Evolutionary conservation across 2,888 invertebrate genomes (phyloP), one percentile per base, ranked within the genome.

Genomic region (Phortica magna): DNA sequence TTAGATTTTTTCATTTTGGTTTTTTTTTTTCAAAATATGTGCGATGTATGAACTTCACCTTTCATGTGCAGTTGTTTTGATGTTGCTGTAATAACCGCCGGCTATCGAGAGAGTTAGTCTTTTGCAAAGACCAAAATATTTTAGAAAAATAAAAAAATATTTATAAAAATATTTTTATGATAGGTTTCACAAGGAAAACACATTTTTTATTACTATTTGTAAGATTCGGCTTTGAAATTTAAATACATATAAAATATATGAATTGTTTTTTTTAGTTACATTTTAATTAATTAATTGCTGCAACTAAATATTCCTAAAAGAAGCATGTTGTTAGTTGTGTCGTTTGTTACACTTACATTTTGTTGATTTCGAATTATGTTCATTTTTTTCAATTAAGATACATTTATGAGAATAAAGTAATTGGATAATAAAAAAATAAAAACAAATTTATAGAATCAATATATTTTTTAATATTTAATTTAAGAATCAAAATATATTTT

Each of bases 1-100:
- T n/a, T n/a, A n/a, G n/a, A 53, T 10, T 53, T 1, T 53, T 10
- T 61, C 0, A 0, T 41, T 41, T 14, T n/a, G 67, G 41, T 17
- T 67, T 14, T 39, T 1, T 14, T 17, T 67, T 67, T 10, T 67
- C 0, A 12, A 41, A 17, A 7, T 53, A 41, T 70, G 53, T 70
- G 10, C 4, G 48, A 48, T 48, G 85, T 87, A 88, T 87, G 80
- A 83, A 83, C 81, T 84, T 78, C 82, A 87, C 87, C 85, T 85
- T 85, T 85, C 87, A 84, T 88, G 85, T 88, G 85, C 87, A 85
- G 85, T 85, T 85, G 85, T 85, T 85, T 88, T 88, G 85, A 85
- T 88, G 85, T 85, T 82, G 84, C 85, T 82, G 81, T 82, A 80
- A 79, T 80, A 77, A 77, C 80, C 78, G 67, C 71, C 75, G 80